Base-by-base conservation (phyloP, 2,113 vertebrate genomes). In the Entomyzon cyanotis region DNA sequence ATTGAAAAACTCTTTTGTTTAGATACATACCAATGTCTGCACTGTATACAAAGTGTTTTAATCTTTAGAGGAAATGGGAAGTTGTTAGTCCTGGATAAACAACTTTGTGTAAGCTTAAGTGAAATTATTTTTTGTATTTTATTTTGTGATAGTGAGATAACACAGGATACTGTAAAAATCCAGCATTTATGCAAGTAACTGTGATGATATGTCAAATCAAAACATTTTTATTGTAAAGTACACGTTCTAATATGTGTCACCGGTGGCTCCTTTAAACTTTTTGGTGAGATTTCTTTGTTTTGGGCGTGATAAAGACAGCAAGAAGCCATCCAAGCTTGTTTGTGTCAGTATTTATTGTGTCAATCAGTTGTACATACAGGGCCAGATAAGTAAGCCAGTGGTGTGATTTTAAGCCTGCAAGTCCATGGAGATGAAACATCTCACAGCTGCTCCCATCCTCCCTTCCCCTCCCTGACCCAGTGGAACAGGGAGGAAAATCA, bases 321-420 rank as follows among this genome's bases (percentile, higher is more conserved):
- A 82, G 41, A 85, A 82, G 13, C 13, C 2, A 15, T 15, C 10
- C 39, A 60, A 16, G 14, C 16, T 39, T 63, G 3, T 49, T 84
- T 84, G 7, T 69, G 87, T 73, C 21, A 24, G 8, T 60, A 41
- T 71, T 88, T 62, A 27, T 35, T 24, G 15, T 59, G 33, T 70
- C 42, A 63, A 5, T 65, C 12, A 56, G 1, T 42, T 68, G 3
- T 50, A 59, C 1, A 6, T 30, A 27, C 2, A 33, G 9, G 58
- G 35, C 47, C 14, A 50, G 63, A 6, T 39, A 31, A 3, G 10
- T 28, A 19, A 14, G 10, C 28, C 11, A 10, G 12, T 27, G 21
- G 13, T 2, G 1, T 56, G 23, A 15, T 58, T 75, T 58, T 65
- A 65, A 23, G n/a, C 12, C 15, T 0, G 0, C 12, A 65, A n/a